A percentile compares a stretch with the other conserved stretches of the same genome.
phyloP scores from a whole-genome alignment of 2,888 invertebrate species.

The Muschampia plurimacula region DNA sequence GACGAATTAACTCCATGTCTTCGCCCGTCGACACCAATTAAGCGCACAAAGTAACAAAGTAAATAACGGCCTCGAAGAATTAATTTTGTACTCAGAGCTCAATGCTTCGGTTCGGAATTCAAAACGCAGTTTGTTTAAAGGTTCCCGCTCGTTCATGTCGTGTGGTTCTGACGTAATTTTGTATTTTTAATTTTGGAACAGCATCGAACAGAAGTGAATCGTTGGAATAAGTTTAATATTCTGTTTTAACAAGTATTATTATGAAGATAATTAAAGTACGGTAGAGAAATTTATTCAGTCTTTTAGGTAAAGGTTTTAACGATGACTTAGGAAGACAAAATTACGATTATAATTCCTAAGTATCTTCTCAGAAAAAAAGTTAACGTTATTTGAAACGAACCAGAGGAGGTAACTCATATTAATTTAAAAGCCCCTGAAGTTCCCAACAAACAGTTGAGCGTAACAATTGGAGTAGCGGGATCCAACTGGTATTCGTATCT shows the following conservation, averaged over 20 bases:
- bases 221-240: neutral
- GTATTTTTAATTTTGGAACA: slow-evolving; percentile 25
- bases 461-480: slow-evolving; percentile 56
- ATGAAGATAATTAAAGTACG: no score
- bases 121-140: slow-evolving; percentile 74
- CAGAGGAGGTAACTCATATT: no score
- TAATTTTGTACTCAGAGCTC: slow-evolving; percentile 70
- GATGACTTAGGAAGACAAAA: no score
- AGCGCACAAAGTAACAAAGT: slow-evolving; percentile 81
- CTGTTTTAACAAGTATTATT: no score
- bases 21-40: slow-evolving; percentile 79
- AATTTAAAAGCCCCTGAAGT: slow-evolving; percentile 50
- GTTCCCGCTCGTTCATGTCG: slow-evolving; percentile 45
- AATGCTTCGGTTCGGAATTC: slow-evolving; percentile 60
- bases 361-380: no score
- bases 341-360: no score
- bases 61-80: slow-evolving; percentile 76
- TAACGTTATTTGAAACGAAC: no score
- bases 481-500: slow-evolving; percentile 63
- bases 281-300: no score
- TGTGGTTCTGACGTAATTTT: slow-evolving; percentile 17
- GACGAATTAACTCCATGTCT: slow-evolving; percentile 82
- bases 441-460: slow-evolving; percentile 59
- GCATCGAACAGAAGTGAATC: neutral
- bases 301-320: no score